Evolutionary conservation across 2,888 invertebrate genomes (phyloP).

Genomic region (Dasypogon diadema): DNA sequence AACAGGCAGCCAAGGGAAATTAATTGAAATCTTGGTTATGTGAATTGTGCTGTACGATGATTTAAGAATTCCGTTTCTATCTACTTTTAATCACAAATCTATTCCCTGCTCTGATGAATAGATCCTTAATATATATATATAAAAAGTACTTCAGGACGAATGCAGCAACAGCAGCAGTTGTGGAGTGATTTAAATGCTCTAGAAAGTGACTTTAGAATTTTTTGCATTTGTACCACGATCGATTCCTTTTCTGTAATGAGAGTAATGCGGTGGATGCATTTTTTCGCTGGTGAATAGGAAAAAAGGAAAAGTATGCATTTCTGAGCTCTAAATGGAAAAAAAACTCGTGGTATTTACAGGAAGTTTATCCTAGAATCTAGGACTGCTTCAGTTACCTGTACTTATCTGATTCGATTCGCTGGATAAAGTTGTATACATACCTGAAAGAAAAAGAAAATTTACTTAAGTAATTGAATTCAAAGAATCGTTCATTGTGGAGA

Average conservation of each 20-base stretch:
- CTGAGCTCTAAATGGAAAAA: neutral
- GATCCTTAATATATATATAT: constrained; percentile 3
- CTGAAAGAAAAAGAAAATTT: constrained; percentile 2
- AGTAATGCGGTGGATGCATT: constrained; percentile 25
- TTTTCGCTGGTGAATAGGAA: neutral
- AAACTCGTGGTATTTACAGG: constrained; percentile 3
- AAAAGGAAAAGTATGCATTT: neutral
- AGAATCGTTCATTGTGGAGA: neutral
- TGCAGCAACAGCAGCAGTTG: neutral
- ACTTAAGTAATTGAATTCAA: constrained; percentile 23
- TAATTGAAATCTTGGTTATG: constrained; percentile 32
- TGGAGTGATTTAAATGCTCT: neutral
- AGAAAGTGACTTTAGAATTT: neutral
- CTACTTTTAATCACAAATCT: constrained; percentile 25
- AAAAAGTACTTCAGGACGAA: constrained; percentile 2
- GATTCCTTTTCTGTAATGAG: constrained; percentile 24
- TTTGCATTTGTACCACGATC: constrained; percentile 20
- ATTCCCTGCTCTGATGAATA: neutral
- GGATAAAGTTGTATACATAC: constrained; percentile 11
- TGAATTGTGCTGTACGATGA: neutral
- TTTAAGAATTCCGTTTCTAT: neutral
- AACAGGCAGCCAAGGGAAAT: too few relatives aligned
- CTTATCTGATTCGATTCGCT: constrained; percentile 12
- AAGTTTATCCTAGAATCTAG: neutral
- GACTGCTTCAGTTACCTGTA: neutral